phyloP scores from a whole-genome alignment of 2,113 vertebrate genomes.

The Onychostoma macrolepis region DNA sequence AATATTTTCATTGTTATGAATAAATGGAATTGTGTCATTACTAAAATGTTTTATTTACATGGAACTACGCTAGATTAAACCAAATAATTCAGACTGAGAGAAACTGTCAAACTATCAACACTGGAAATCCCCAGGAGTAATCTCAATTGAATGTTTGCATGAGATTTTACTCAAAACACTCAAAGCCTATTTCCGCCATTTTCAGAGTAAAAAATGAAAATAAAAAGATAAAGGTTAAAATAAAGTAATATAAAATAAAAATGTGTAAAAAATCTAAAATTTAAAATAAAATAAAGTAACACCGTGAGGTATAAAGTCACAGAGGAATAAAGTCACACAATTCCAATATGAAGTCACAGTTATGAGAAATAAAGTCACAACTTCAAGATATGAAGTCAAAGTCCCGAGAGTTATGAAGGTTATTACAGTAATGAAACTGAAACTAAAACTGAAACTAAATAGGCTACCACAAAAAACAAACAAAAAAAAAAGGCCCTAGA shows the following conservation, averaged over 20 bases:
- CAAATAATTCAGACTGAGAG: not conserved
- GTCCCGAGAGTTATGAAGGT: too few species aligned
- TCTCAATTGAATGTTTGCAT: not conserved
- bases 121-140: not conserved
- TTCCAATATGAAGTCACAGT: too few species aligned
- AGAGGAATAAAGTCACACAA: too few species aligned
- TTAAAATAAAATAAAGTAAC: too few species aligned
- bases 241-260: not conserved
- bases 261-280: not conserved
- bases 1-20: conserved; percentile 4
- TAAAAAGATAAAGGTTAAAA: too few species aligned
- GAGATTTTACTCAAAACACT: not conserved
- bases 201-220: not conserved
- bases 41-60: conserved; percentile 2
- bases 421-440: too few species aligned
- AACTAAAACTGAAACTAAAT: too few species aligned
- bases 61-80: not conserved
- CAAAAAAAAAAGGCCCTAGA: too few species aligned
- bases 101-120: conserved; percentile 15
- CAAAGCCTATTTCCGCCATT: not conserved
- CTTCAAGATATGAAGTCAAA: too few species aligned
- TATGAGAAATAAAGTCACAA: too few species aligned
- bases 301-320: too few species aligned
- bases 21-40: conserved; percentile 13
- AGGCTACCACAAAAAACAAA: too few species aligned